phyloP scores from a whole-genome alignment of 2,888 invertebrate species.

The Mantis religiosa region DNA sequence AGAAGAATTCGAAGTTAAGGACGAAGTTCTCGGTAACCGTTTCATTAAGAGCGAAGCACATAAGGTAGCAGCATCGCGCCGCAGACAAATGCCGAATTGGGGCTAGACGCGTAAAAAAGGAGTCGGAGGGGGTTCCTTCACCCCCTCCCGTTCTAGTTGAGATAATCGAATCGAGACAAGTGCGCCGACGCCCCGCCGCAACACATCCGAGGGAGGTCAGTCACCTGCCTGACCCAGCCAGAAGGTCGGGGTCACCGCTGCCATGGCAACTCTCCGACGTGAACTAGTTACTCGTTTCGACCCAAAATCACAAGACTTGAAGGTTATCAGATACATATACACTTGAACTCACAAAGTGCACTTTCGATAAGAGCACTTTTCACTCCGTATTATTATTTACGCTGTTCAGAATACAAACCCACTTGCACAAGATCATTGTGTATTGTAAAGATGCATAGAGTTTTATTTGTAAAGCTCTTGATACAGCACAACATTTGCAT shows the following conservation, averaged over 20 bases:
- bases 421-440: no score
- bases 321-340: no score
- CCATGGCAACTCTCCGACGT: constrained; percentile 4
- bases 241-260: constrained; percentile 27
- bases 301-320: neutral
- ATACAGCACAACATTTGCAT: no score
- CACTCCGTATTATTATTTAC: no score
- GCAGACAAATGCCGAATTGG: neutral
- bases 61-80: neutral
- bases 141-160: neutral
- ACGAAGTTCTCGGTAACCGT: neutral
- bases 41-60: neutral
- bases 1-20: no score
- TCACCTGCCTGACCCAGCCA: constrained; percentile 26
- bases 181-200: constrained; percentile 18
- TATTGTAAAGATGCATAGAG: no score
- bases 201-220: constrained; percentile 22
- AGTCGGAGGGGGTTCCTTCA: neutral
- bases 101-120: neutral
- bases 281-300: neutral
- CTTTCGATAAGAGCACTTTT: no score
- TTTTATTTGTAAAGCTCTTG: no score
- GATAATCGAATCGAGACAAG: neutral
- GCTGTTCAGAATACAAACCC: no score
- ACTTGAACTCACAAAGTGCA: no score